Percentiles rank a stretch among this genome's conserved stretches.
These are phyloP conservation scores for Bubo scandiacus DNA, from an alignment of 2,113 vertebrate genomes.

Conservation along the genomic window DNA sequence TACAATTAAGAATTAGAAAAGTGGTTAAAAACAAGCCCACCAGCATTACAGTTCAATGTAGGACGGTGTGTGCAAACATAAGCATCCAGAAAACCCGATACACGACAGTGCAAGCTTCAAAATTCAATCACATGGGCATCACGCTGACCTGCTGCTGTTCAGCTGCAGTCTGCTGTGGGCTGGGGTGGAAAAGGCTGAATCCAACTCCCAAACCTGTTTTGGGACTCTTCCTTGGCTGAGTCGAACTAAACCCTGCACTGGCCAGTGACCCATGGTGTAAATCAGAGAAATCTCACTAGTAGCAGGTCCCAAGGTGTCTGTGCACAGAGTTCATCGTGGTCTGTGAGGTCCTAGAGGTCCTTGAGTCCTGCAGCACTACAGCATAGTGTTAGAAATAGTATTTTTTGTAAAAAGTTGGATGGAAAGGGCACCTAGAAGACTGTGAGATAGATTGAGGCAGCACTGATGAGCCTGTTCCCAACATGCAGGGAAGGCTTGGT, in stretches of 20 bases:
- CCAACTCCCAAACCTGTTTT: not conserved
- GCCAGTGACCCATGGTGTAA: not conserved
- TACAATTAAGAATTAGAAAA: constrained; percentile 50
- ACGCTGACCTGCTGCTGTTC: not conserved
- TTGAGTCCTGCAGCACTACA: not conserved
- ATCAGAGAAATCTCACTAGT: not conserved
- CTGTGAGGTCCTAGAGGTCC: not conserved
- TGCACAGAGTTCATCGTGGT: not conserved
- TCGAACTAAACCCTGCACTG: not conserved
- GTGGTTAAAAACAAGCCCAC: constrained; percentile 46
- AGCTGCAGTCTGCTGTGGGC: not conserved
- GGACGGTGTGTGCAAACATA: not conserved
- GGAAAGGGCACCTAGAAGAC: not conserved
- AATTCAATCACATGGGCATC: not conserved
- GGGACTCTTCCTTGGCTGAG: not conserved
- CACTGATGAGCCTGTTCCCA: not conserved
- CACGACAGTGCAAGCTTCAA: not conserved
- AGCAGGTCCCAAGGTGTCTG: not conserved
- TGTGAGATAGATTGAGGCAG: not conserved
- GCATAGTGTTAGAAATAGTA: not conserved
- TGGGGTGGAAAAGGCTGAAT: not conserved
- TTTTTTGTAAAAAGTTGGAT: not conserved
- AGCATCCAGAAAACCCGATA: not conserved
- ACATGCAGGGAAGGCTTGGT: not conserved
- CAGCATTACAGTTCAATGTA: not conserved